Percentiles rank a stretch among this genome's conserved stretches.
phyloP scores from a whole-genome alignment of 35 echinoderm and acorn worm species.

The Hemicentrotus pulcherrimus region DNA sequence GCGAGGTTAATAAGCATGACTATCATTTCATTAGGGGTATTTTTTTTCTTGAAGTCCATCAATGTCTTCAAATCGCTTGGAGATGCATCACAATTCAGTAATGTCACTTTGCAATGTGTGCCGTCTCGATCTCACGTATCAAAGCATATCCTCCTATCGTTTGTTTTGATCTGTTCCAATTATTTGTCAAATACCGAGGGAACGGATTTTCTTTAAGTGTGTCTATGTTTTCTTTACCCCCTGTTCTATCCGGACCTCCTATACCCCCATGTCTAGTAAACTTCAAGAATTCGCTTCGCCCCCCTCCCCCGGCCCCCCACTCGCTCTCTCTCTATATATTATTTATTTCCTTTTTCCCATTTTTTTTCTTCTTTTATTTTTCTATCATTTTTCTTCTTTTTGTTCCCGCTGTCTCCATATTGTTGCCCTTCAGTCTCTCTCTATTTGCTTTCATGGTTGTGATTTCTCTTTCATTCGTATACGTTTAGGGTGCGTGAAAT shows the following conservation, averaged over 20 bases:
- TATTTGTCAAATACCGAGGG: not conserved
- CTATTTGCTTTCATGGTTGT: too few species aligned
- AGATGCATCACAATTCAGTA: not conserved
- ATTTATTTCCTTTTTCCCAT: not conserved
- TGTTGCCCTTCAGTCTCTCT: too few species aligned
- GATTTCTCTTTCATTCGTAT: too few species aligned
- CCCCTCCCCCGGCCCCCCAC: not conserved
- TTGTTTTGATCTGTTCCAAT: not conserved
- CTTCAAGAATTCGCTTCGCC: not conserved
- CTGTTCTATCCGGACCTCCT: too few species aligned
- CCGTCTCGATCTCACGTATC: not conserved
- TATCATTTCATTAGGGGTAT: slow-evolving; percentile 20
- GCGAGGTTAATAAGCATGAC: slow-evolving; percentile 23
- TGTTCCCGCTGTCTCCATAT: too few species aligned
- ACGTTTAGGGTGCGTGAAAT: too few species aligned
- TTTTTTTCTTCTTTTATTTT: too few species aligned
- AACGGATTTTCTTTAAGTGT: not conserved
- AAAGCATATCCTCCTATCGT: not conserved
- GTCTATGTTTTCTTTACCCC: too few species aligned
- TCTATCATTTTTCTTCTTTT: too few species aligned
- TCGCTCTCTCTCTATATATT: not conserved
- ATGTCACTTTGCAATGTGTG: not conserved
- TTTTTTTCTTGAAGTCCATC: not conserved
- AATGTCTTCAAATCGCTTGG: not conserved
- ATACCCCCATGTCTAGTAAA: not conserved